Evolutionary conservation across 2,888 invertebrate genomes (phyloP).

Genomic region (Sinohyriopsis cumingii): DNA sequence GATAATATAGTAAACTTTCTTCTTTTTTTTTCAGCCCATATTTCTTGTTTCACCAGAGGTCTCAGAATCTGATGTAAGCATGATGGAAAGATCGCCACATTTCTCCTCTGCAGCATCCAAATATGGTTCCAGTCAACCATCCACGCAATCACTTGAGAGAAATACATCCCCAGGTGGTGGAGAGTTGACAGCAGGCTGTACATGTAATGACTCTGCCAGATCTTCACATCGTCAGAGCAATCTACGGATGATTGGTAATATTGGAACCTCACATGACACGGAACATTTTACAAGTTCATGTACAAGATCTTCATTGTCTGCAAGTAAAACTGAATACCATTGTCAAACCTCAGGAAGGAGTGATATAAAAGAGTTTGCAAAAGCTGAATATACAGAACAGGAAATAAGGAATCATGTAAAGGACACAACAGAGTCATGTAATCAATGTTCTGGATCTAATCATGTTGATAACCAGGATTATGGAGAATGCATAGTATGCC

Average conservation of each 20-base stretch:
- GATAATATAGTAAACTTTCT: too few species aligned
- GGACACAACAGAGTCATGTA: background rate
- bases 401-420: constrained; percentile 2
- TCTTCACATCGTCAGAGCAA: too few species aligned
- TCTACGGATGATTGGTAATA: too few species aligned
- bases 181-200: too few species aligned
- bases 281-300: background rate
- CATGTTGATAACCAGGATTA: constrained; percentile 15
- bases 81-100: background rate
- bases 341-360: too few species aligned
- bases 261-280: constrained; percentile 1
- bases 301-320: too few species aligned
- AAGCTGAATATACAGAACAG: background rate
- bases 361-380: too few species aligned
- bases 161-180: too few species aligned
- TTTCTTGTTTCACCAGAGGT: constrained; percentile 14
- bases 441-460: background rate
- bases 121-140: background rate
- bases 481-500: constrained; percentile 84
- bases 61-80: background rate
- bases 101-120: background rate
- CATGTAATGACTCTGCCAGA: too few species aligned
- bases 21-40: constrained; percentile 28
- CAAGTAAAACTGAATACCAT: too few species aligned
- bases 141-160: too few species aligned